Conservation (phyloP, 2,888 invertebrate species). For the Idaea aversata region DNA sequence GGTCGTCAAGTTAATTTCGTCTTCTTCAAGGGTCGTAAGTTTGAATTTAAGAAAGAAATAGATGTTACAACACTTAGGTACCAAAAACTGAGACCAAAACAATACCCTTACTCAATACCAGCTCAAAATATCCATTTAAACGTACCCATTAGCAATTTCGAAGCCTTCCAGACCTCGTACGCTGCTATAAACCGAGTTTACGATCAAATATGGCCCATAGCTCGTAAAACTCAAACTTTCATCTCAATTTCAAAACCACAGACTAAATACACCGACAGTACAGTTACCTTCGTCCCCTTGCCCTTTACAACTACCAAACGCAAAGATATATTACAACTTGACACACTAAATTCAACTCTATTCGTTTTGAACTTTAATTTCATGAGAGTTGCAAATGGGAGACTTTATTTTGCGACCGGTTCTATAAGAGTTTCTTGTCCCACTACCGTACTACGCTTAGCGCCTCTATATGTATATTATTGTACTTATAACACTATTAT, state of each 20-base stretch:
- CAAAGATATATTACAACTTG: conserved; percentile 12
- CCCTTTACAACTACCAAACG: conserved; percentile 45
- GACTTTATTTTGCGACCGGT: conserved; percentile 43
- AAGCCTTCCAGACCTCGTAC: conserved; percentile 26
- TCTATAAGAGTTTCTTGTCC: conserved; percentile 44
- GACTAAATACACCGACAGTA: conserved; percentile 50
- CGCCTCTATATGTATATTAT: conserved; percentile 37
- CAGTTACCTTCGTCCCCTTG: conserved; percentile 54
- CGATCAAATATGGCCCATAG: conserved; percentile 27
- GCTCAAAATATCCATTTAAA: conserved; percentile 6
- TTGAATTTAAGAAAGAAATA: too few species aligned
- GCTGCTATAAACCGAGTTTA: conserved; percentile 24
- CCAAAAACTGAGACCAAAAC: not conserved
- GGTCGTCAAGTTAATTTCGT: too few species aligned
- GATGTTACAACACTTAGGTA: not conserved
- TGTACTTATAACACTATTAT: conserved; percentile 27
- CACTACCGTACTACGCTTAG: conserved; percentile 58
- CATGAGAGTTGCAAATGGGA: conserved; percentile 22
- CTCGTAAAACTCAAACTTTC: conserved; percentile 34
- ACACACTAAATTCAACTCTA: conserved; percentile 27
- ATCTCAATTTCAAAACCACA: conserved; percentile 48
- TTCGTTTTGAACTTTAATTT: conserved; percentile 9
- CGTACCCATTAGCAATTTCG: conserved; percentile 13
- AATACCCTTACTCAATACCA: conserved; percentile 4
- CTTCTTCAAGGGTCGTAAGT: too few species aligned